These are phyloP conservation scores for Halocynthia aurantium DNA, from an alignment of 23 tunicate species.

Conservation along the genomic window DNA sequence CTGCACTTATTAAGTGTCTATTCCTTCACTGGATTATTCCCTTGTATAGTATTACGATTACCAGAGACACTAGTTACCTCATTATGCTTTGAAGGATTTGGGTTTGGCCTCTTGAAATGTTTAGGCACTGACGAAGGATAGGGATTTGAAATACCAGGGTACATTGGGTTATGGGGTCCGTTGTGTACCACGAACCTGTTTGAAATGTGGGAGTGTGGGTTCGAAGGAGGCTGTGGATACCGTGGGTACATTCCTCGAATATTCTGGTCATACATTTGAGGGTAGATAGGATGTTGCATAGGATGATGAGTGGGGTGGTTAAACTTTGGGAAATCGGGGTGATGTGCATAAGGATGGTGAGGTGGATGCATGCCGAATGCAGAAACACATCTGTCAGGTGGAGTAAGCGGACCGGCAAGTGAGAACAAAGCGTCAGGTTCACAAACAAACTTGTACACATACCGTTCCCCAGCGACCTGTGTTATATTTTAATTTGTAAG, in stretches of 20 bases:
- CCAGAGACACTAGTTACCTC: too few relatives aligned
- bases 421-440: slow-evolving; percentile 87
- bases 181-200: not conserved
- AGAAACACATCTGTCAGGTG: slow-evolving; percentile 35
- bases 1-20: too few relatives aligned
- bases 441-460: slow-evolving; percentile 93
- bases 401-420: slow-evolving; percentile 64
- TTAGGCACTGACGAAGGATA: too few relatives aligned
- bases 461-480: slow-evolving; percentile 94
- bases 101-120: too few relatives aligned
- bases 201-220: not conserved
- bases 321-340: slow-evolving; percentile 23
- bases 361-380: slow-evolving; percentile 8
- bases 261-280: slow-evolving; percentile 21
- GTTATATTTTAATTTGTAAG: not conserved
- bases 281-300: slow-evolving; percentile 5
- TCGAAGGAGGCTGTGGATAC: slow-evolving; percentile 15
- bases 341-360: slow-evolving; percentile 31
- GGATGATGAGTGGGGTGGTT: not conserved
- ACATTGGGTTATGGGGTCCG: not conserved
- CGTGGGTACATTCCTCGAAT: not conserved
- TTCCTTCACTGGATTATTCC: too few relatives aligned
- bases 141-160: too few relatives aligned
- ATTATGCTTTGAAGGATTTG: too few relatives aligned
- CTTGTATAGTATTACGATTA: too few relatives aligned